Base-by-base conservation (phyloP, 1,140 invertebrate species). In the Platyscapa corneri region DNA sequence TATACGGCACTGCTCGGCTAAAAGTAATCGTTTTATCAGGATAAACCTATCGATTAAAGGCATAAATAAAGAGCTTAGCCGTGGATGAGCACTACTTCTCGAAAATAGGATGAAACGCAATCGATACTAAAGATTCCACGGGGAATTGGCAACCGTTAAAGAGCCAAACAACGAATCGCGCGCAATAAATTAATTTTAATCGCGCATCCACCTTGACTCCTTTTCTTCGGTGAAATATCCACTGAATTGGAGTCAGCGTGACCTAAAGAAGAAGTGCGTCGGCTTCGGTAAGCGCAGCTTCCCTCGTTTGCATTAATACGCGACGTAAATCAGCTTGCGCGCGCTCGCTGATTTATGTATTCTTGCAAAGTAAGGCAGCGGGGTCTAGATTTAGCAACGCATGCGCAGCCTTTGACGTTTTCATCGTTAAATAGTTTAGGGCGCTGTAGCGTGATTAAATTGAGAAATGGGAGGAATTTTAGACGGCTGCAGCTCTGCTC, bases 331-430 rank as follows among this genome's bases (percentile, higher is more conserved):
- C 20, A 70, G 34, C 14, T 70, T 70, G 32, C 18, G 20, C 3
- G 8, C 20, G 0, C 34, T 70, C 34, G 34, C 32, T 70, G 67
- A 70, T 70, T 70, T 70, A 70, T 70, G 34, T 23, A 70, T 70
- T 70, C 32, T 34, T 70, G 67, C 67, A 37, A 70, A 70, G 37
- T 70, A 37, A 37, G 16, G 16, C 18, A 70, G 5, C 18, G 67
- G 1, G 67, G 16, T 70, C 67, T 34, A 37, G 32, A 70, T 70
- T 37, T 60, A 60, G 10, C 56, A 7, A 60, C 56, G 56, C 56
- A 27, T 60, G 56, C 56, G 56, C 56, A 60, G 56, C 65, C 65
- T 67, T 67, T 67, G 65, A 34, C n/a, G 32, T 67, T 34, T 67
- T 34, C 32, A 34, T 67, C 65, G 32, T 67, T 34, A 67, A 67